Conservation (phyloP, 2,797 vertebrate species). For the Syngnathus acus region DNA sequence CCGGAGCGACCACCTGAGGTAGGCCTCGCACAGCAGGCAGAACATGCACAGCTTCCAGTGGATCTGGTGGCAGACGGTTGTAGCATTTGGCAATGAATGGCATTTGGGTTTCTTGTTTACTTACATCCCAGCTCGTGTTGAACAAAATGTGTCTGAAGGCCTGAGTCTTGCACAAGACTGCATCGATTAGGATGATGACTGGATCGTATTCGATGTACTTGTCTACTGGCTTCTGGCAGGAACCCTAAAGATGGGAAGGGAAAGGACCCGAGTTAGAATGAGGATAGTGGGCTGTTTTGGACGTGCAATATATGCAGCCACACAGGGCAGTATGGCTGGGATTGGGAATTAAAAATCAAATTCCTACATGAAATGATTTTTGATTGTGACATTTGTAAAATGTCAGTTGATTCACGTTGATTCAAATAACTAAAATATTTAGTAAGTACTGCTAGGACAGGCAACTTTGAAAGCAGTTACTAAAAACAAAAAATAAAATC, state of each 20-base stretch:
- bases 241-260: conserved; percentile 69
- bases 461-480: not conserved
- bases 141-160: conserved; percentile 94
- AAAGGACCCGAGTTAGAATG: conserved; percentile 4
- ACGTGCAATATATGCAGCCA: not conserved
- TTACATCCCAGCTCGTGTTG: conserved; percentile 90
- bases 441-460: too few species aligned
- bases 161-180: conserved; percentile 90
- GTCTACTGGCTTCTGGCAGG: conserved; percentile 93
- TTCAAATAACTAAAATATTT: too few species aligned
- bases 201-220: conserved; percentile 98
- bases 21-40: conserved; percentile 92
- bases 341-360: too few species aligned
- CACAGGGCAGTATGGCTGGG: too few species aligned
- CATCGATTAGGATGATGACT: conserved; percentile 94
- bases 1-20: conserved; percentile 85
- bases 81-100: too few species aligned
- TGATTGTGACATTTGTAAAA: too few species aligned
- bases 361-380: not conserved
- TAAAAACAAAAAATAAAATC: not conserved
- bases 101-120: conserved; percentile 22
- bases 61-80: conserved; percentile 68
- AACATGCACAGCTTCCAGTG: conserved; percentile 93
- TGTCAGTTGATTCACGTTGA: too few species aligned
- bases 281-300: not conserved